phyloP scores from a whole-genome alignment of 2,113 vertebrate genomes.

The Canis aureus region DNA sequence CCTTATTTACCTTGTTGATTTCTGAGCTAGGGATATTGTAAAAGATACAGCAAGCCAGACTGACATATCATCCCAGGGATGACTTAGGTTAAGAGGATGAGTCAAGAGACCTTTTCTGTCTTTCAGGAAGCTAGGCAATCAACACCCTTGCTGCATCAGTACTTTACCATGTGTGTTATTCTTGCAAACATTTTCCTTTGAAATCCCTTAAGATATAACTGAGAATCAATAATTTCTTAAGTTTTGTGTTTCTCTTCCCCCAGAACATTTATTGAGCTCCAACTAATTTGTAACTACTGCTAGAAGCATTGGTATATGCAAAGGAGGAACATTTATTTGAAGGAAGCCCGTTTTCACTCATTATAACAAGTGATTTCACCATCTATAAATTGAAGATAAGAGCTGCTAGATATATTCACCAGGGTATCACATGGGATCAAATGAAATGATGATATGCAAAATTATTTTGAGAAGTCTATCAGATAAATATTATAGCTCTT shows the following conservation, averaged over 20 bases:
- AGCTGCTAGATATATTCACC: background rate
- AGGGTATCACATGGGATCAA: background rate
- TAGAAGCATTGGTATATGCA: background rate
- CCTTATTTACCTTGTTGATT: background rate
- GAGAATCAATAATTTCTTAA: slow-evolving; percentile 17
- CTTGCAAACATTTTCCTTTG: background rate
- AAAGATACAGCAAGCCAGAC: background rate
- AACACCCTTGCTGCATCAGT: background rate
- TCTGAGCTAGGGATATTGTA: background rate
- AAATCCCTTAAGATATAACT: background rate
- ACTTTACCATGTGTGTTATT: background rate
- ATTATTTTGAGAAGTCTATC: slow-evolving; percentile 29
- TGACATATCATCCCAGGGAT: background rate
- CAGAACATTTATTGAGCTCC: slow-evolving; percentile 7
- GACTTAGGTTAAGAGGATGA: background rate
- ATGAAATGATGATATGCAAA: background rate
- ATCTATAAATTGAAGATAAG: background rate
- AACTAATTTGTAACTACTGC: background rate
- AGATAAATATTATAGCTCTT: background rate
- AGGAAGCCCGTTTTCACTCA: background rate
- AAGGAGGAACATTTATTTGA: background rate
- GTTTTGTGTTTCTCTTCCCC: background rate
- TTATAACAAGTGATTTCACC: background rate
- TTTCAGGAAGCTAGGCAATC: background rate
- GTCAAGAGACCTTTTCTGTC: background rate